Base-by-base conservation (phyloP, 2,888 invertebrate genomes). In the Plusia festucae region DNA sequence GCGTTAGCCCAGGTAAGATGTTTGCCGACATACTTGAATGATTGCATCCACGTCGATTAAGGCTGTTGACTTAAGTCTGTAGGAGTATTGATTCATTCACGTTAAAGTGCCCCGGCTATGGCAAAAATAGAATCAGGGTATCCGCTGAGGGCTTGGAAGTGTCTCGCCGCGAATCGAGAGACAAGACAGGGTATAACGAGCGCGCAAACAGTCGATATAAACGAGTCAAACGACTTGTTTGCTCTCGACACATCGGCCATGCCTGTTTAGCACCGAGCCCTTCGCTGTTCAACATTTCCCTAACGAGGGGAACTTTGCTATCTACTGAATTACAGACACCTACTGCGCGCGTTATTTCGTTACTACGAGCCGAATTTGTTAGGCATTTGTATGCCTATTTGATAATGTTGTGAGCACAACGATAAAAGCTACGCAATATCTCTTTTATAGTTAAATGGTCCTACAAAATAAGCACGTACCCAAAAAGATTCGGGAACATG, bases 211-310 rank as follows among this genome's bases (percentile, higher is more conserved):
- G 71, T 76, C 80, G 82, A 83, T 82, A 85, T 84, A 85, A 86
- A 83, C 82, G 82, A 79, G 80, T 77, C 73, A 85, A 88, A 88
- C 83, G 85, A 83, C 83, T 88, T 88, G 86, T 90, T 88, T 89
- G 84, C 81, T 80, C 69, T 81, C 75, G 70, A 81, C 79, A 79
- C 82, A 81, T 79, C 70, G 77, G 61, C 76, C 56, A 70, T 70
- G 74, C 73, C 66, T 78, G 73, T 74, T 78, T 75, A 74, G 70
- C 75, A 72, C 76, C 65, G 65, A 73, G 61, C 44, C 57, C 55
- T 49, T 57, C 64, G 68, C 27, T 65, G 68, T 68, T 67, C 65
- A 62, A 65, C 67, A 58, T 65, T 70, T 57, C 59, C 44, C 68
- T 83, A 81, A 84, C 76, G 83, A 83, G 77, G 53, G n/a, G 53